Conservation (phyloP, 2,888 invertebrate species). For the Lymantria monacha region DNA sequence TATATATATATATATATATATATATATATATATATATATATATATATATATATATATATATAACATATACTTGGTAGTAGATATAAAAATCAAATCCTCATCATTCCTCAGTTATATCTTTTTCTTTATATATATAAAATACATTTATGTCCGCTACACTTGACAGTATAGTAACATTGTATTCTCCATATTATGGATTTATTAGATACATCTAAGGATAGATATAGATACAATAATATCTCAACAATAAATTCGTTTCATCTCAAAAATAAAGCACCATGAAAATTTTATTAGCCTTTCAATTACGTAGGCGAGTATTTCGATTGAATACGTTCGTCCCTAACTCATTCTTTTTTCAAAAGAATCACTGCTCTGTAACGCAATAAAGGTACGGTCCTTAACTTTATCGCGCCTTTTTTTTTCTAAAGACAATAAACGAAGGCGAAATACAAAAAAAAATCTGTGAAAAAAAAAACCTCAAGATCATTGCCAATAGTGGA, state of each 20-base stretch:
- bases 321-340: slow-evolving; percentile 38
- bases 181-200: too few relatives aligned
- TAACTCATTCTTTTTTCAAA: slow-evolving; percentile 42
- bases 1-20: too few relatives aligned
- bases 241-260: slow-evolving; percentile 44
- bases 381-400: slow-evolving; percentile 43
- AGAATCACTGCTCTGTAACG: slow-evolving; percentile 47
- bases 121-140: too few relatives aligned
- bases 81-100: too few relatives aligned
- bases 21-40: too few relatives aligned
- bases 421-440: slow-evolving; percentile 45
- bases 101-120: too few relatives aligned
- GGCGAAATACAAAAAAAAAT: slow-evolving; percentile 49
- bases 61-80: too few relatives aligned
- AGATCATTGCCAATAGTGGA: slow-evolving; percentile 72
- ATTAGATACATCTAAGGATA: too few relatives aligned
- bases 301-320: slow-evolving; percentile 37
- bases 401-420: slow-evolving; percentile 47
- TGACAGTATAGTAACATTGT: too few relatives aligned
- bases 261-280: slow-evolving; percentile 33
- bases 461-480: slow-evolving; percentile 57
- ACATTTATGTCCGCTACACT: too few relatives aligned
- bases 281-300: slow-evolving; percentile 44
- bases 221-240: slow-evolving; percentile 2
- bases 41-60: too few relatives aligned